Evolutionary conservation across 1,140 invertebrate species (phyloP), one percentile per base, ranked within the genome.

Genomic region (Drosophila watanabei): DNA sequence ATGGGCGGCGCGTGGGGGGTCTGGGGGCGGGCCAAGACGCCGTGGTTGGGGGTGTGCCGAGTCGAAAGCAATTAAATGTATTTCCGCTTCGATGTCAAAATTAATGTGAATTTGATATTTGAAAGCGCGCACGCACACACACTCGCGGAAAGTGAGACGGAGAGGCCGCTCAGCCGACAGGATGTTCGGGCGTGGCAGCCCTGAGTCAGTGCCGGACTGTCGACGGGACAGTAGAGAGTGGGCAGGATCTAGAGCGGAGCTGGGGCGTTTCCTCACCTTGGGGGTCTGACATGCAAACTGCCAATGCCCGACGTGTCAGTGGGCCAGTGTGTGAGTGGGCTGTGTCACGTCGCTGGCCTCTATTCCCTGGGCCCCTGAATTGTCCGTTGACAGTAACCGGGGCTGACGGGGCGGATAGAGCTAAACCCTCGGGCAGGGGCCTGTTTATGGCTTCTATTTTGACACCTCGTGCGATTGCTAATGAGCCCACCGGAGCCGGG

Each of bases 71-170:
- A 89, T 89, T 89, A 89, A 90, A 89, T 89, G 72, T 89, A 84
- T 89, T 89, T 89, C 86, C 85, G 79, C 85, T 85, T 90, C 81
- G 81, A 85, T 79, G 86, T 89, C 82, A 89, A 85, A 88, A 76
- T 85, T 85, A 89, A 90, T 90, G 86, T 79, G 68, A 79, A 75
- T 89, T 89, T 89, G 75, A 89, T 89, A 89, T 89, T 89, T 79
- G 66, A 89, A 85, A 81, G 75, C 79, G 46, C 54, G 57, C 68
- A 62, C 78, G 75, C 81, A 82, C 60, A 33, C 58, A 75, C 37
- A 79, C 63, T 39, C 43, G 81, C 48, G 52, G 20, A 24, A 28
- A 52, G 32, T 39, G 33, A 45, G 30, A 10, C 54, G 32, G n/a
- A 66, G 49, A 49, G 45, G 37, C 24, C 57, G 43, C 41, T 39